Evolutionary conservation across 2,113 vertebrate species (phyloP), one percentile per base, ranked within the genome.

Genomic region (Pelusios castaneus): DNA sequence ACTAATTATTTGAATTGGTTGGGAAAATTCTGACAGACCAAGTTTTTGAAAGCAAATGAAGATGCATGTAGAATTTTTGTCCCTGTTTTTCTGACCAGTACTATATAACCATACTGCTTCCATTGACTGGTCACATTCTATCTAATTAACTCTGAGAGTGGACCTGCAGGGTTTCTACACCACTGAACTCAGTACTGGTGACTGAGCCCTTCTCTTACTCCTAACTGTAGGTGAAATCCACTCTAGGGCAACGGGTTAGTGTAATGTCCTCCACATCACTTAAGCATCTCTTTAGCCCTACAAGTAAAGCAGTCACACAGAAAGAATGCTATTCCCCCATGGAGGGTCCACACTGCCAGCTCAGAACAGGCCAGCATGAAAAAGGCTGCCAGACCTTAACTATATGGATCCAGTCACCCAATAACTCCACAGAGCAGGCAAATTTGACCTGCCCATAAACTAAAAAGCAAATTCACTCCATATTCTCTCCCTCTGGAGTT

Each of bases 301-400:
- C 70, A 82, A 2, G 8, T 10, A 24, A 12, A 54, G 8, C 2
- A 77, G 3, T 2, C 81, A 63, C 2, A 1, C 3, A 17, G 13
- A 63, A 63, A 63, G 58, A 29, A 34, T 21, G 17, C 75, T 47
- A 77, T 93, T 81, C 77, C 84, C 41, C 13, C 67, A 4, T 1
- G 17, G 6, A 4, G n/a, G 2, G 10, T 90, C 58, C 47, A 45
- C 11, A 13, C 47, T 29, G 8, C 22, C 87, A 60, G 27, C 3
- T 47, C 10, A 19, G 17, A 73, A 16, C 2, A 67, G 8, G 1
- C 73, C n/a, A 14, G 38, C 11, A 45, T 45, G n/a, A 43, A 76
- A 79, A 2, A 43, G 2, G 1, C 31, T 91, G 38, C 85, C 84
- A 29, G 78, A 29, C 34, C 60, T 77, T 60, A 24, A 2, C 84